phyloP scores from a whole-genome alignment of 2,888 invertebrate species.

The Brachypalpus laphriformis region DNA sequence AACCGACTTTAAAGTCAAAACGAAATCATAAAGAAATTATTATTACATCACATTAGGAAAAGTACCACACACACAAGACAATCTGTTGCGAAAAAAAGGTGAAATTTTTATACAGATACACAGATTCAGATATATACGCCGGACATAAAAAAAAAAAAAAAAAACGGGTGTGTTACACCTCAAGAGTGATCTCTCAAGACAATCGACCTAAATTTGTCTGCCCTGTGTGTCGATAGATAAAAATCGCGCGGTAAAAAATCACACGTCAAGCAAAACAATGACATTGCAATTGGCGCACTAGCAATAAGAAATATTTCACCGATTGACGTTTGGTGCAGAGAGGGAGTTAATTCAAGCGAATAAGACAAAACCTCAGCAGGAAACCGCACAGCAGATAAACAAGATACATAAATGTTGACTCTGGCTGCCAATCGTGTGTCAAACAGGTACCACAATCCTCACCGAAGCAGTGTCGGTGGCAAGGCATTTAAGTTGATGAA shows the following conservation, averaged over 20 bases:
- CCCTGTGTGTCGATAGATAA: conserved; percentile 65
- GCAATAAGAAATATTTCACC: conserved; percentile 44
- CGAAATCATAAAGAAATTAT: conserved; percentile 18
- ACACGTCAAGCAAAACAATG: conserved; percentile 61
- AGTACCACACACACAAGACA: neutral
- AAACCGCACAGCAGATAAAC: conserved; percentile 50
- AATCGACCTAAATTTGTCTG: conserved; percentile 70
- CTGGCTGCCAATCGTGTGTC: conserved; percentile 67
- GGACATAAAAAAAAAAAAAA: neutral
- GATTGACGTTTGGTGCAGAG: conserved; percentile 19
- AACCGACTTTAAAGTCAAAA: conserved; percentile 14
- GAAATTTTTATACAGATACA: conserved; percentile 10
- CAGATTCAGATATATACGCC: conserved; percentile 17
- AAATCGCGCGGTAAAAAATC: conserved; percentile 77
- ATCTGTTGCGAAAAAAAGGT: conserved; percentile 1
- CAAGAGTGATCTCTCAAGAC: conserved; percentile 59
- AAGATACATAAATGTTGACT: conserved; percentile 65
- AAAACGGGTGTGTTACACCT: conserved; percentile 50
- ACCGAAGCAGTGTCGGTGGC: conserved; percentile 9
- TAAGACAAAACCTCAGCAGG: conserved; percentile 52
- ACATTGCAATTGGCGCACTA: conserved; percentile 47
- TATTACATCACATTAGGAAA: conserved; percentile 40
- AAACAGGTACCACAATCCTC: conserved; percentile 57
- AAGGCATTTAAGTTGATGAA: conserved; percentile 38
- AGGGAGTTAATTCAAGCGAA: conserved; percentile 47